Conservation (phyloP, 2,113 vertebrate species). For the Bothrops jararaca region DNA sequence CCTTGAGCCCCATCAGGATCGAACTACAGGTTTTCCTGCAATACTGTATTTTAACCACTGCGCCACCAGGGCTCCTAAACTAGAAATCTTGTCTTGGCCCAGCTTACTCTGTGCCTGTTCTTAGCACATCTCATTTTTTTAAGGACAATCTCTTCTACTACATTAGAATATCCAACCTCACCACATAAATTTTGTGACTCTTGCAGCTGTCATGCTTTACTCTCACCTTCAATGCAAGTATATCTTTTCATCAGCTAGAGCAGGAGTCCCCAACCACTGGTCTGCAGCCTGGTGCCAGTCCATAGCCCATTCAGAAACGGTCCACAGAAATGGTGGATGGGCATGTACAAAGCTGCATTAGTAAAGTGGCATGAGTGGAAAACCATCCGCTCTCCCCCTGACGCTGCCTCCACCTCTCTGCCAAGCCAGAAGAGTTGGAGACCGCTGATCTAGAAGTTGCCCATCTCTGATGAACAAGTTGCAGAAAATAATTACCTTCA, state of each 20-base stretch:
- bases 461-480: background rate
- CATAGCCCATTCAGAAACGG: too few species aligned
- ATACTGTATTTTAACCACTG: too few species aligned
- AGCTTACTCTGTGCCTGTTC: background rate
- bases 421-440: background rate
- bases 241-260: background rate
- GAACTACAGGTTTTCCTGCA: too few species aligned
- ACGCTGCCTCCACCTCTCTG: background rate
- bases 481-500: background rate
- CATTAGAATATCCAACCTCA: too few species aligned
- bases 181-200: too few species aligned
- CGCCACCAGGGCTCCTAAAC: background rate
- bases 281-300: too few species aligned
- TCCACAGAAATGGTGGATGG: too few species aligned
- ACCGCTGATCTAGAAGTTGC: background rate
- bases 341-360: background rate
- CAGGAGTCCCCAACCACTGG: fast-evolving
- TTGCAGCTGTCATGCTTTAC: too few species aligned
- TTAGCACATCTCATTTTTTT: background rate
- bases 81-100: background rate
- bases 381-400: background rate
- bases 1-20: too few species aligned
- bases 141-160: too few species aligned
- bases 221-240: background rate
- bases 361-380: background rate